phyloP scores from a whole-genome alignment of 2,888 invertebrate genomes.

The Drosophila yooni region DNA sequence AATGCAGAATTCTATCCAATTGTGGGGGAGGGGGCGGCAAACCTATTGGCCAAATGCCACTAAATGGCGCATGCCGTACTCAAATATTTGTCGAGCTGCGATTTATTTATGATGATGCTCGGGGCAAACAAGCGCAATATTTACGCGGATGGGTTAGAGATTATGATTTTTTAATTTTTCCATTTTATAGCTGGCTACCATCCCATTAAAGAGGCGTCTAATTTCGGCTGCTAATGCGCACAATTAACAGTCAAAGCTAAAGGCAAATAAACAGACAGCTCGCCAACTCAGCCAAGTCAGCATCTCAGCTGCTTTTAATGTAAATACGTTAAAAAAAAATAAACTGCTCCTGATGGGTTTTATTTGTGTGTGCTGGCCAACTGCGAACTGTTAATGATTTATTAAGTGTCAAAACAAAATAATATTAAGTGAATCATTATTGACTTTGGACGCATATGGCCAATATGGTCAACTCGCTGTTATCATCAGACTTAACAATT shows the following conservation, averaged over 20 bases:
- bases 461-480: slow-evolving; percentile 8
- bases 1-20: neutral
- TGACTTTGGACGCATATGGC: slow-evolving; percentile 39
- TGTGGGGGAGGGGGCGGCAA: neutral
- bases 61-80: slow-evolving; percentile 49
- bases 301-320: slow-evolving; percentile 24
- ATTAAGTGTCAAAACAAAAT: slow-evolving; percentile 71
- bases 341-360: slow-evolving; percentile 10
- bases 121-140: slow-evolving; percentile 77
- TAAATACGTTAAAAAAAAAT: slow-evolving; percentile 41
- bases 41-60: slow-evolving; percentile 34
- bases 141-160: slow-evolving; percentile 64
- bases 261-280: slow-evolving; percentile 62
- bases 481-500: slow-evolving; percentile 50
- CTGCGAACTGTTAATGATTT: slow-evolving; percentile 63
- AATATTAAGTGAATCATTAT: slow-evolving; percentile 43
- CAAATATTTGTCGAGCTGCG: slow-evolving; percentile 65
- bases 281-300: neutral
- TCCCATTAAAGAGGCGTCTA: slow-evolving; percentile 55
- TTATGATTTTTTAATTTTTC: slow-evolving; percentile 37
- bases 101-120: slow-evolving; percentile 73
- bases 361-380: slow-evolving; percentile 38
- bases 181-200: slow-evolving; percentile 14
- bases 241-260: slow-evolving; percentile 63
- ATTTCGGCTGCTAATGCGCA: slow-evolving; percentile 73